phyloP scores from a whole-genome alignment of 1,140 invertebrate species.

The Drosophila pseudoobscura region DNA sequence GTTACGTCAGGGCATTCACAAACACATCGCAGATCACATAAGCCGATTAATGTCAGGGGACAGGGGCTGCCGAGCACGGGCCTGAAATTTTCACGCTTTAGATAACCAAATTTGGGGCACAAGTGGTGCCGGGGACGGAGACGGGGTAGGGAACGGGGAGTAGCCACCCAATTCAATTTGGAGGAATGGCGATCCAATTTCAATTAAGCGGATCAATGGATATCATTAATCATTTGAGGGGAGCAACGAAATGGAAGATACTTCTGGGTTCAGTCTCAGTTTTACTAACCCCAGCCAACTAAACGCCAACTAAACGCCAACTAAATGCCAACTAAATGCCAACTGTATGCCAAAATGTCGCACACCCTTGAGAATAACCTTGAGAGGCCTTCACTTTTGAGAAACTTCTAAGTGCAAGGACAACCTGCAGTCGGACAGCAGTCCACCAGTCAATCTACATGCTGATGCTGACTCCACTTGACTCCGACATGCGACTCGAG shows the following conservation, averaged over 20 bases:
- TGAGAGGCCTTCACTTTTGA: constrained; percentile 67
- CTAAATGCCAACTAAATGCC: too few species aligned
- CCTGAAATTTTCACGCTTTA: constrained; percentile 35
- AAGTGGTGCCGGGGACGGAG: constrained; percentile 8
- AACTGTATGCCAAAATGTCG: background rate
- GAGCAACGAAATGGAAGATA: background rate
- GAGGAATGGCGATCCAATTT: constrained; percentile 17
- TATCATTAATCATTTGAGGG: constrained; percentile 18
- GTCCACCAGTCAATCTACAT: constrained; percentile 32
- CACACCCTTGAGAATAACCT: constrained; percentile 40
- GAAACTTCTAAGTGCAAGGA: constrained; percentile 69
- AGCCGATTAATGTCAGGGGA: constrained; percentile 30
- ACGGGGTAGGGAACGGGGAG: background rate
- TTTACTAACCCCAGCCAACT: background rate
- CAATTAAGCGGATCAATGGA: constrained; percentile 40
- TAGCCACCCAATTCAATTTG: constrained; percentile 22
- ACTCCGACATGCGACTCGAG: constrained; percentile 77
- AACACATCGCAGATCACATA: constrained; percentile 44
- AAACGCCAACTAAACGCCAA: too few species aligned
- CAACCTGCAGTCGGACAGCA: constrained; percentile 41
- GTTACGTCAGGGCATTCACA: constrained; percentile 61
- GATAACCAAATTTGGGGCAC: constrained; percentile 22
- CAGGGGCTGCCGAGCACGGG: constrained; percentile 1
- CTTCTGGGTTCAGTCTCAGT: constrained; percentile 14
- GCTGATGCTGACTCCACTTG: constrained; percentile 60